Evolutionary conservation across 1,140 invertebrate species (phyloP).

Genomic region (Euwallacea similis): DNA sequence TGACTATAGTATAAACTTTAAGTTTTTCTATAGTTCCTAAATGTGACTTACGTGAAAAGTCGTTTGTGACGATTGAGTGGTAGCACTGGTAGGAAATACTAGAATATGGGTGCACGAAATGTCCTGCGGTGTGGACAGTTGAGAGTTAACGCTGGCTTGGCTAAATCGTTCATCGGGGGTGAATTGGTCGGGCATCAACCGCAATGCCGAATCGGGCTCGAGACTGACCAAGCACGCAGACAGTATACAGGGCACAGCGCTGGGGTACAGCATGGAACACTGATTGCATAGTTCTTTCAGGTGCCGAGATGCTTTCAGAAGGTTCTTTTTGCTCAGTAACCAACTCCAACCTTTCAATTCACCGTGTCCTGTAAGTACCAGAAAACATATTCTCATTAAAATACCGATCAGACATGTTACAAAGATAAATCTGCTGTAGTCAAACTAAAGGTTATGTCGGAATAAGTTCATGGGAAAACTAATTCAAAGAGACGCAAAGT

Average conservation of each 20-base stretch:
- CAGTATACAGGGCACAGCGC: conserved; percentile 84
- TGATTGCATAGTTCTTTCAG: conserved; percentile 89
- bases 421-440: no score
- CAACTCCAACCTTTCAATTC: conserved; percentile 80
- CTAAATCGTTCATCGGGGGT: conserved; percentile 90
- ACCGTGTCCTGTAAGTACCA: conserved; percentile 40
- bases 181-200: conserved; percentile 93
- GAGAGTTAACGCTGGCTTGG: conserved; percentile 79
- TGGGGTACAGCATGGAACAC: conserved; percentile 80
- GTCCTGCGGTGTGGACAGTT: conserved; percentile 88
- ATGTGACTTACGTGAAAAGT: conserved; percentile 65
- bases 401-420: background rate
- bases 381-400: conserved; percentile 1
- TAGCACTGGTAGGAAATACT: conserved; percentile 97
- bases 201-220: conserved; percentile 90
- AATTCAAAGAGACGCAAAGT: no score
- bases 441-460: no score
- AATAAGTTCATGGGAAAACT: background rate
- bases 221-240: conserved; percentile 96
- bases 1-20: background rate
- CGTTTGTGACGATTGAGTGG: conserved; percentile 87
- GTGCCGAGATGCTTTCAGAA: conserved; percentile 83
- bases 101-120: conserved; percentile 97
- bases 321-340: conserved; percentile 87
- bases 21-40: no score